phyloP scores from a whole-genome alignment of 2,888 invertebrate genomes.

The Poecilobothrus nobilitatus region DNA sequence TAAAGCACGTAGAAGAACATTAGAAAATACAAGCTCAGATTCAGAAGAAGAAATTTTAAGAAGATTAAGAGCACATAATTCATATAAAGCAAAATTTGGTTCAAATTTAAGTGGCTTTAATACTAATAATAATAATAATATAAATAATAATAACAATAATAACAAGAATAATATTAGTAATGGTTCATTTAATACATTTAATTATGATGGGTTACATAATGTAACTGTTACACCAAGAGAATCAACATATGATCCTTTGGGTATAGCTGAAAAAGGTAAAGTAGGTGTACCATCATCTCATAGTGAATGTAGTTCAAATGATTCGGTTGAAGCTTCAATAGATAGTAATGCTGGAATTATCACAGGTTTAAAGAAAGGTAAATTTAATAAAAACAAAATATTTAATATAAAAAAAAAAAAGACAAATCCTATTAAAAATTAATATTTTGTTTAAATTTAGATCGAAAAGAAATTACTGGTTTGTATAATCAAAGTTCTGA shows the following conservation, averaged over 20 bases:
- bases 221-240: constrained; percentile 38
- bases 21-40: constrained; percentile 55
- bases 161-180: constrained; percentile 30
- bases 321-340: constrained; percentile 42
- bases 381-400: no score
- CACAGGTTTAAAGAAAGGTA: constrained; percentile 41
- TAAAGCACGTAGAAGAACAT: constrained; percentile 40
- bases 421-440: no score
- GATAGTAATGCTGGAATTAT: constrained; percentile 41
- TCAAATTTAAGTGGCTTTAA: constrained; percentile 28
- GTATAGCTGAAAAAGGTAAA: constrained; percentile 43
- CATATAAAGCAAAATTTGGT: constrained; percentile 36
- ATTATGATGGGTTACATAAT: constrained; percentile 39
- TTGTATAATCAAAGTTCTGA: constrained; percentile 22
- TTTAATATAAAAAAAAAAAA: background rate
- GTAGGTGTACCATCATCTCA: constrained; percentile 43
- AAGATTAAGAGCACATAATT: constrained; percentile 48
- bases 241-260: constrained; percentile 39
- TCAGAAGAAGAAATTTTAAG: constrained; percentile 62
- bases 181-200: constrained; percentile 29
- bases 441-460: constrained; percentile 20
- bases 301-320: constrained; percentile 44
- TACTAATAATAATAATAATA: constrained; percentile 35
- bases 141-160: constrained; percentile 28
- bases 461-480: constrained; percentile 25